Evolutionary conservation across 2,797 vertebrate genomes (phyloP).

Genomic region (Bradypodion ventrale): DNA sequence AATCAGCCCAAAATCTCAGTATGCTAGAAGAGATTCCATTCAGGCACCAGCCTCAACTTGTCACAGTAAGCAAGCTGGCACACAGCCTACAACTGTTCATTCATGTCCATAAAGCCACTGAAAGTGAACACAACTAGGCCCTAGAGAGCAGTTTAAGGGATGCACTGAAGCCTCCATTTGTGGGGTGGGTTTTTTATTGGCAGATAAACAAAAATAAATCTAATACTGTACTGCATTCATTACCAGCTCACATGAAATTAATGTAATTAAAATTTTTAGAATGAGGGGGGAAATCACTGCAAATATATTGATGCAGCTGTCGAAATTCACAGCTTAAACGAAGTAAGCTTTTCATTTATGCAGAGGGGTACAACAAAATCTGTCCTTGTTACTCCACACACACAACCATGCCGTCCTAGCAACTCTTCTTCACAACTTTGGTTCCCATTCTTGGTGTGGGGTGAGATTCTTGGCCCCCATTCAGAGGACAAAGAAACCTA

Average conservation of each 20-base stretch:
- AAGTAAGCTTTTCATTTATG: conserved; percentile 14
- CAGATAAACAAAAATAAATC: too few species aligned
- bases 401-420: background rate
- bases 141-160: conserved; percentile 9
- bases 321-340: background rate
- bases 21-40: background rate
- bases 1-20: conserved; percentile 5
- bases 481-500: background rate
- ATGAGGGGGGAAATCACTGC: background rate
- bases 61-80: conserved; percentile 13
- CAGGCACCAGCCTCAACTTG: background rate
- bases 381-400: background rate
- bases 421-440: background rate
- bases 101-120: conserved; percentile 22
- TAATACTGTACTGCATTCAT: background rate
- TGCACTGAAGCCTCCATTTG: background rate
- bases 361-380: background rate
- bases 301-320: background rate
- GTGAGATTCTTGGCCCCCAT: background rate
- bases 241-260: background rate
- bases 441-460: too few species aligned
- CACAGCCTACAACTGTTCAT: background rate
- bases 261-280: background rate
- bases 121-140: conserved; percentile 4
- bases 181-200: background rate